Conservation (phyloP, 2,888 invertebrate species). For the Branchellion lobata region DNA sequence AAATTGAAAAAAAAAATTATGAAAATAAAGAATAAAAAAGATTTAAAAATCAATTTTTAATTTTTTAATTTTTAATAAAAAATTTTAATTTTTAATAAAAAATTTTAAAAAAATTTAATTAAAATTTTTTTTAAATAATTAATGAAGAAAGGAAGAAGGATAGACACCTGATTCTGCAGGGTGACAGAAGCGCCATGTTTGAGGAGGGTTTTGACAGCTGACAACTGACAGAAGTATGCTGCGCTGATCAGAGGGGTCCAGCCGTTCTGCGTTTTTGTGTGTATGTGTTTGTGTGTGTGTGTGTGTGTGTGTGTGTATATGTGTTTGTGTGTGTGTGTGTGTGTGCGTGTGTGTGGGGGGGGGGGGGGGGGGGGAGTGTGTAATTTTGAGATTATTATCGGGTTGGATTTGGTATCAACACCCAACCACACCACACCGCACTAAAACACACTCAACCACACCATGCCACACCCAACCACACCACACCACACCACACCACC, state of each 20-base stretch:
- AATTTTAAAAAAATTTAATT: too few relatives aligned
- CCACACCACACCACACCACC: constrained; percentile 51
- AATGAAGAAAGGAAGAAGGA: too few relatives aligned
- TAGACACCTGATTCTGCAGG: constrained; percentile 58
- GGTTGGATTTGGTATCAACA: too few relatives aligned
- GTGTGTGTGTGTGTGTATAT: neutral
- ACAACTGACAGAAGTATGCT: constrained; percentile 60
- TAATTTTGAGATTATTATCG: neutral
- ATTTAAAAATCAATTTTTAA: too few relatives aligned
- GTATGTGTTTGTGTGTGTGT: neutral
- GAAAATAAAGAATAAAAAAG: too few relatives aligned
- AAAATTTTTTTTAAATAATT: too few relatives aligned
- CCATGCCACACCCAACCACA: too few relatives aligned
- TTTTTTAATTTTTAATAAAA: too few relatives aligned
- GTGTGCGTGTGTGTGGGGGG: neutral
- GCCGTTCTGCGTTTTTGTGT: constrained; percentile 56
- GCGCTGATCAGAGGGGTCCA: constrained; percentile 63
- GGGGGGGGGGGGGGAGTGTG: neutral
- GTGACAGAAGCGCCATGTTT: constrained; percentile 57
- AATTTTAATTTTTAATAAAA: too few relatives aligned
- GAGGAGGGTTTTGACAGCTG: constrained; percentile 57
- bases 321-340: neutral
- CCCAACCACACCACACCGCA: too few relatives aligned
- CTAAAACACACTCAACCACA: too few relatives aligned
- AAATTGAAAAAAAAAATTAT: too few relatives aligned